These are phyloP conservation scores for Bucco capensis DNA, from an alignment of 2,113 vertebrate genomes.

Conservation along the genomic window DNA sequence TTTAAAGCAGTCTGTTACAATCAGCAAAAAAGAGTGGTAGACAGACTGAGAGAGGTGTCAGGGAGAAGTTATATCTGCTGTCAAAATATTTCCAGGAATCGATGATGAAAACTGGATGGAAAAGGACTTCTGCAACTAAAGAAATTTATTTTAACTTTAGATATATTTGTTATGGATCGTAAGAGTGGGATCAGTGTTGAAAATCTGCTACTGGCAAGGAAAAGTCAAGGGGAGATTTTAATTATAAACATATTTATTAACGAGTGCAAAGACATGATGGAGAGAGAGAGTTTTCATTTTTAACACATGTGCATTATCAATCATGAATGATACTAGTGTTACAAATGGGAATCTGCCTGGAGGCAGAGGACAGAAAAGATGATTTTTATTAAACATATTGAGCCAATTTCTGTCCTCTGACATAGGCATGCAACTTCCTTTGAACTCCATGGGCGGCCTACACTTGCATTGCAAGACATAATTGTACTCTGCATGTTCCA, in stretches of 20 bases:
- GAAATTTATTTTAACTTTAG: slow-evolving; percentile 12
- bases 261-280: background rate
- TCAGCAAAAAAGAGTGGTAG: background rate
- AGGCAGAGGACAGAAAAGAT: background rate
- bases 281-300: slow-evolving; percentile 27
- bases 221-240: background rate
- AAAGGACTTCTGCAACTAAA: background rate
- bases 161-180: background rate
- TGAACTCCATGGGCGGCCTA: background rate
- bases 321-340: background rate
- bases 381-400: slow-evolving; percentile 2
- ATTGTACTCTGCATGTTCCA: background rate
- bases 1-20: background rate
- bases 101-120: background rate
- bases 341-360: background rate
- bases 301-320: slow-evolving; percentile 10
- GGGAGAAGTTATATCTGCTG: background rate
- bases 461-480: background rate
- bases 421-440: background rate
- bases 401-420: background rate
- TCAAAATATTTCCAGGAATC: slow-evolving; percentile 28
- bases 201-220: slow-evolving; percentile 19
- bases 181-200: background rate
- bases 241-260: slow-evolving; percentile 37
- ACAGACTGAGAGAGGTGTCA: background rate